A percentile compares a stretch with the other conserved stretches of the same genome.
Evolutionary conservation across 2,113 vertebrate species (phyloP).

Genomic region (Tupaia tana): DNA sequence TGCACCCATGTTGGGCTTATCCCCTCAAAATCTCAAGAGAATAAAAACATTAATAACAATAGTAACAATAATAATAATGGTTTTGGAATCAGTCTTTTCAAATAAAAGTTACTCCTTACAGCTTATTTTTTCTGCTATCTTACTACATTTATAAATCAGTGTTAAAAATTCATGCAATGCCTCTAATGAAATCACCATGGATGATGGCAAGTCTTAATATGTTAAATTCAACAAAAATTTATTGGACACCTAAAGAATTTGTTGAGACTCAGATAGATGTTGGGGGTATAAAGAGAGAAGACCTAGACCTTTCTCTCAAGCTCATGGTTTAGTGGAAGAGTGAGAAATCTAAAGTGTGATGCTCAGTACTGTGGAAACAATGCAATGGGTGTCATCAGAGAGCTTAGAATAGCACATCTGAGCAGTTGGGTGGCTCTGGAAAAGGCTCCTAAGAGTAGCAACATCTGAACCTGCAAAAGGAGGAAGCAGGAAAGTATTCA

Average conservation of each 20-base stretch:
- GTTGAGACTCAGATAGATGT: not conserved
- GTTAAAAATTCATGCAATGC: not conserved
- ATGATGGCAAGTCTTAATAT: not conserved
- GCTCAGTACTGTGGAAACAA: rapidly evolving
- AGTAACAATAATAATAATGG: not conserved
- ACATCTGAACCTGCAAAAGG: not conserved
- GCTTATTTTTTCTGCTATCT: not conserved
- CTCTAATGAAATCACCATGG: not conserved
- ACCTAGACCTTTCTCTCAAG: not conserved
- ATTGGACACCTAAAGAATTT: not conserved
- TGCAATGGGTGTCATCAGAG: rapidly evolving
- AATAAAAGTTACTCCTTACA: not conserved
- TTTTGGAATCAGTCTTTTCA: not conserved
- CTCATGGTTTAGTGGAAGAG: not conserved
- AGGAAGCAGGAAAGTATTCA: rapidly evolving
- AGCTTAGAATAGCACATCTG: too few relatives aligned
- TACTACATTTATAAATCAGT: not conserved
- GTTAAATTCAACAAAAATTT: not conserved
- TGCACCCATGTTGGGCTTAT: rapidly evolving
- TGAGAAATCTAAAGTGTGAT: not conserved
- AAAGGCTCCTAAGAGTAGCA: not conserved
- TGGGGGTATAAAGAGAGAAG: not conserved
- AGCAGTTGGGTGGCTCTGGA: not conserved
- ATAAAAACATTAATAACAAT: not conserved
- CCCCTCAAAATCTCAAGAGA: not conserved